phyloP scores from a whole-genome alignment of 30 jellyfish, hydroid and myxozoan species.

The Cassiopea andromeda region DNA sequence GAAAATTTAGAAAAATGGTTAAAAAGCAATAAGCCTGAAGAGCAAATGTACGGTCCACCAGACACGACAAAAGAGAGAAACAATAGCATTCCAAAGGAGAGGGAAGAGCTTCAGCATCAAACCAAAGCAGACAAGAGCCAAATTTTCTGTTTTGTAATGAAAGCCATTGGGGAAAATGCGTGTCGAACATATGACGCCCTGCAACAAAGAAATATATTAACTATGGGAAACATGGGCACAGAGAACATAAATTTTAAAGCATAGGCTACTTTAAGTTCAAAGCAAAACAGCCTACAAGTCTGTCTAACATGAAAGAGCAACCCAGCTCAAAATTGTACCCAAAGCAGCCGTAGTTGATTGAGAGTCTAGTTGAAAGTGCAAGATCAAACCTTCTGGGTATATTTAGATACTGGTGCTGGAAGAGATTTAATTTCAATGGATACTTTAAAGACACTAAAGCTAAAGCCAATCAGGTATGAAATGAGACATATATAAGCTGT shows the following conservation, averaged over 20 bases:
- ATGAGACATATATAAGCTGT: slow-evolving; percentile 11
- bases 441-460: slow-evolving; percentile 38
- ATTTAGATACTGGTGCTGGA: slow-evolving; percentile 65
- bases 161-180: slow-evolving; percentile 58
- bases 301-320: slow-evolving; percentile 49
- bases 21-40: slow-evolving; percentile 32
- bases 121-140: slow-evolving; percentile 39
- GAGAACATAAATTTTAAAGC: slow-evolving; percentile 28
- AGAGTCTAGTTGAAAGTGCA: slow-evolving; percentile 26
- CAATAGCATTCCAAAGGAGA: slow-evolving; percentile 48
- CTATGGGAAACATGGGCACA: slow-evolving; percentile 59
- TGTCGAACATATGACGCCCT: slow-evolving; percentile 48
- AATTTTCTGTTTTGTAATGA: slow-evolving; percentile 28
- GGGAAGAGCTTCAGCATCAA: slow-evolving; percentile 26
- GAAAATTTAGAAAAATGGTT: slow-evolving; percentile 50
- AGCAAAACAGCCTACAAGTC: slow-evolving; percentile 39
- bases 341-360: slow-evolving; percentile 23
- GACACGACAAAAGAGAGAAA: slow-evolving; percentile 42
- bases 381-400: slow-evolving; percentile 52
- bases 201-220: slow-evolving; percentile 31
- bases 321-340: slow-evolving; percentile 25
- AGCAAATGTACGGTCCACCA: slow-evolving; percentile 38
- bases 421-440: slow-evolving; percentile 53
- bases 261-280: slow-evolving; percentile 58
- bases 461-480: neutral